Base-by-base conservation (phyloP, 2,888 invertebrate genomes). In the Euzophera pinguis region DNA sequence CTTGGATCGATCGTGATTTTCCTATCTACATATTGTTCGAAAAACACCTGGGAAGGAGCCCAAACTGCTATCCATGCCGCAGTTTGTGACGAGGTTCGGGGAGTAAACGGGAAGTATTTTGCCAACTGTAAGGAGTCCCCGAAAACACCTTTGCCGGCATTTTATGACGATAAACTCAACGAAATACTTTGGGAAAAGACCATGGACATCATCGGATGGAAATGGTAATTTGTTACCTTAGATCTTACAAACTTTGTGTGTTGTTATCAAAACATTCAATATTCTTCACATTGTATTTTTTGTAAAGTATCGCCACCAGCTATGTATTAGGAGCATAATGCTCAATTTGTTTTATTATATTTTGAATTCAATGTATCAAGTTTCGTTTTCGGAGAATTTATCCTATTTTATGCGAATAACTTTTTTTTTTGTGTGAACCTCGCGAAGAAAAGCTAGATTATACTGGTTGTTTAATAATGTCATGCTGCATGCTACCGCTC, bases 71-170 rank as follows among this genome's bases (percentile, higher is more conserved):
- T 38, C 13, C 34, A 47, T 29, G 50, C 12, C 9, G 47, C 47
- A 3, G 16, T 53, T 29, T 29, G 37, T 22, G 34, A 22, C 37
- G 8, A 12, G 29, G 86, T 95, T 0, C 90, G 76, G 0, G 86
- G 91, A 56, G 87, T 93, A 0, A 91, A 84, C 34, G 95, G 95
- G 47, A 93, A 93, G 90, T 32, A 32, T 32, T 32, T 32, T 32
- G 32, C 7, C 10, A 32, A 32, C 7, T 32, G 32, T 8, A 2
- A 91, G 78, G 92, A 93, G 71, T 72, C 75, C 9, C 74, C 78
- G 2, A 73, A 94, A 8, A 32, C 10, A 2, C 32, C 32, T 6
- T 71, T 84, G 0, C 91, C 88, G 5, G 91, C 89, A 2, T 93
- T 92, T 0, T 84, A 88, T 62, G 92, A 94, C 72, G 89, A 91